Evolutionary conservation across 2,888 invertebrate genomes (phyloP).

Genomic region (Subacronicta megacephala): DNA sequence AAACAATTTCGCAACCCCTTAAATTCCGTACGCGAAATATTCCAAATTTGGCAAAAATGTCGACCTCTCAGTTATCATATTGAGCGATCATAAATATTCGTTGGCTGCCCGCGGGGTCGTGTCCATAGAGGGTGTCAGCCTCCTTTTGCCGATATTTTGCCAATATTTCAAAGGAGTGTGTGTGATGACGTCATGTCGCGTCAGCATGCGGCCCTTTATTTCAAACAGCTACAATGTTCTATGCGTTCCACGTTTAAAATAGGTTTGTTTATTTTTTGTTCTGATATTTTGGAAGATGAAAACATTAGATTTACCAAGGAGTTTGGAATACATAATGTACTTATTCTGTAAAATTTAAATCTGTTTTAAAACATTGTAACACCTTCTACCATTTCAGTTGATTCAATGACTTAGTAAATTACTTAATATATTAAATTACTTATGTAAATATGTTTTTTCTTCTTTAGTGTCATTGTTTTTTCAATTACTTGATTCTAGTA

Average conservation of each 20-base stretch:
- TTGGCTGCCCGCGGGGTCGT: conserved; percentile 46
- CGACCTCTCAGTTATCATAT: conserved; percentile 48
- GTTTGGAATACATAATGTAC: too few relatives aligned
- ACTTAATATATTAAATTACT: too few relatives aligned
- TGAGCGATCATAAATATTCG: conserved; percentile 69
- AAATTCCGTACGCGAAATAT: conserved; percentile 38
- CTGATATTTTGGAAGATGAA: neutral
- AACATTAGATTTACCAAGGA: neutral
- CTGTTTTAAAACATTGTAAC: too few relatives aligned
- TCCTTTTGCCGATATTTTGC: conserved; percentile 68
- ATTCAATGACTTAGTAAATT: too few relatives aligned
- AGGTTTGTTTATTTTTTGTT: conserved; percentile 21
- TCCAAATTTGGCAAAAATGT: conserved; percentile 40
- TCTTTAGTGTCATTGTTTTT: too few relatives aligned
- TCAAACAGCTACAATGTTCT: conserved; percentile 41
- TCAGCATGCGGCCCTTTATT: conserved; percentile 46
- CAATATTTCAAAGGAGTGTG: conserved; percentile 65
- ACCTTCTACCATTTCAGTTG: too few relatives aligned
- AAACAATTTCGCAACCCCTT: conserved; percentile 39
- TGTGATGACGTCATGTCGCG: conserved; percentile 44
- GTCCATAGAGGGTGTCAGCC: conserved; percentile 55
- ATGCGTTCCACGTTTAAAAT: conserved; percentile 50
- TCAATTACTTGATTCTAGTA: too few relatives aligned
- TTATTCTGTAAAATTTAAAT: neutral
- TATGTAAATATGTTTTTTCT: too few relatives aligned